Percentiles rank a stretch among this genome's conserved stretches.
phyloP scores from a whole-genome alignment of 1,140 invertebrate species.

The Ostrea edulis region DNA sequence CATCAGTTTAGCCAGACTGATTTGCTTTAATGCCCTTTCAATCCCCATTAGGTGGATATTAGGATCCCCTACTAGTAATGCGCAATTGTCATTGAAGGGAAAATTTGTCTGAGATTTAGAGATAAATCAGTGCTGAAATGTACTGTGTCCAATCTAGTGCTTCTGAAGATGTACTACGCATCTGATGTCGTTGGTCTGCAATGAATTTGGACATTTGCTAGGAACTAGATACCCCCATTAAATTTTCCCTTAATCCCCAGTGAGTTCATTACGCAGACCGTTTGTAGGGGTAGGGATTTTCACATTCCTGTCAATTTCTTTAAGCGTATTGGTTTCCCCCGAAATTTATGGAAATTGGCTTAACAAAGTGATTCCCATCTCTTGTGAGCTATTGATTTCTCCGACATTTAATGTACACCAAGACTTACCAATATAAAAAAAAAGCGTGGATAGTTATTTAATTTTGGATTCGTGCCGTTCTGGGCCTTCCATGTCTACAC shows the following conservation, averaged over 20 bases:
- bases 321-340: not conserved
- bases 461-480: not conserved
- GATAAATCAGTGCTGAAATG: slow-evolving; percentile 15
- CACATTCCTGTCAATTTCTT: not conserved
- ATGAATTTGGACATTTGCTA: not conserved
- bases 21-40: slow-evolving; percentile 28
- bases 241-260: not conserved
- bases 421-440: not conserved
- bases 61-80: not conserved
- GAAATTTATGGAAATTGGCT: slow-evolving; percentile 33
- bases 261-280: not conserved
- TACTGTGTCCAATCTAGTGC: slow-evolving; percentile 3
- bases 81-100: slow-evolving; percentile 4
- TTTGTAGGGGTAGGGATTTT: not conserved
- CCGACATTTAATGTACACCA: not conserved
- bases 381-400: slow-evolving; percentile 11
- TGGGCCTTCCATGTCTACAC: not conserved
- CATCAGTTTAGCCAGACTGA: not conserved
- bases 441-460: not conserved
- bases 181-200: not conserved
- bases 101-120: slow-evolving; percentile 21
- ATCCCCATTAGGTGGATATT: slow-evolving; percentile 1
- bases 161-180: not conserved
- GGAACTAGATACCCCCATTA: slow-evolving; percentile 7
- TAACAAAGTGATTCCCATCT: not conserved